A percentile compares a stretch with the other conserved stretches of the same genome.
Evolutionary conservation across 2,888 invertebrate species (phyloP).

Genomic region (Lapara coniferarum): DNA sequence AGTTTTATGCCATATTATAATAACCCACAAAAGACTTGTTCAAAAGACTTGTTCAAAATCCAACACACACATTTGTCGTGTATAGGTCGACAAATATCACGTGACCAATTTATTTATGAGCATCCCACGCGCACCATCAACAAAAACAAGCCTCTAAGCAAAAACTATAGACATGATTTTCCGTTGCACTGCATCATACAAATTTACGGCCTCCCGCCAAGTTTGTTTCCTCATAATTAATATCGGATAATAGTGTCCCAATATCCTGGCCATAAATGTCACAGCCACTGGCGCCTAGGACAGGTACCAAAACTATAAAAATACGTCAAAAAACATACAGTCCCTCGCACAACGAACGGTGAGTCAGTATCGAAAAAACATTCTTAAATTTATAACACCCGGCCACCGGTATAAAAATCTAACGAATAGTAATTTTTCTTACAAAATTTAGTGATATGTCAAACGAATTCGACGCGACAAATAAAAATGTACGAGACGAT

Average conservation of each 20-base stretch:
- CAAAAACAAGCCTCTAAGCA: constrained; percentile 34
- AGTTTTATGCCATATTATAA: no score
- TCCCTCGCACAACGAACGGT: constrained; percentile 68
- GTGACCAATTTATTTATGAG: background rate
- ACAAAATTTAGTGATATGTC: constrained; percentile 83
- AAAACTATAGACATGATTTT: constrained; percentile 51
- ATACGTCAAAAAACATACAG: constrained; percentile 69
- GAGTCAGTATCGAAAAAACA: constrained; percentile 65
- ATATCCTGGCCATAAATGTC: constrained; percentile 81
- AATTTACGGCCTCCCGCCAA: constrained; percentile 71
- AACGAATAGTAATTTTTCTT: constrained; percentile 79
- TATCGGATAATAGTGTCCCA: constrained; percentile 81
- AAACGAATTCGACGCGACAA: constrained; percentile 78
- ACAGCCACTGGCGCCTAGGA: constrained; percentile 80
- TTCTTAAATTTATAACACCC: constrained; percentile 76
- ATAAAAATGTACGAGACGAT: constrained; percentile 77
- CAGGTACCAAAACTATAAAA: constrained; percentile 76
- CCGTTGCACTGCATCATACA: constrained; percentile 59
- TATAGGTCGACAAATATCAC: background rate
- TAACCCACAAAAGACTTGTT: no score
- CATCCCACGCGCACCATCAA: constrained; percentile 29
- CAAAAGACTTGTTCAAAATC: no score
- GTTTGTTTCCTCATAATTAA: constrained; percentile 76
- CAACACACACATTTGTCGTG: background rate
- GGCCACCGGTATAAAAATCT: constrained; percentile 76